phyloP scores from a whole-genome alignment of 2,113 vertebrate species.

The Phoenicopterus ruber region DNA sequence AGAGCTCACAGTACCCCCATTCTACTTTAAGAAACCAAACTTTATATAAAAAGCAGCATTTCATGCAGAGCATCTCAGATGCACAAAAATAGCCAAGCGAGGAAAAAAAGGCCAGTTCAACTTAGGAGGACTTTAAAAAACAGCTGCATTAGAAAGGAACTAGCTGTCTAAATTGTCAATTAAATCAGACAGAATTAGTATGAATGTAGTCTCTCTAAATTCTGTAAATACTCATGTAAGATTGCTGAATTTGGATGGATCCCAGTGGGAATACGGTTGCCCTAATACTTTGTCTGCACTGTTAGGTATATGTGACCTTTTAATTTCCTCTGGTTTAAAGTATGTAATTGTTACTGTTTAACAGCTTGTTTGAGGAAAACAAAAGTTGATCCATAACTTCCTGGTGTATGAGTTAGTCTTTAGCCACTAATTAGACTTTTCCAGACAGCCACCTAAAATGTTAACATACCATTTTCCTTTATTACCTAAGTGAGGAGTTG shows the following conservation, averaged over 20 bases:
- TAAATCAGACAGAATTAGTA: slow-evolving; percentile 25
- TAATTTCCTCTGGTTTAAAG: not conserved
- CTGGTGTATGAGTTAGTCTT: not conserved
- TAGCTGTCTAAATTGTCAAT: not conserved
- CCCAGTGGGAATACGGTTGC: not conserved
- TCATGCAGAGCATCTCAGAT: slow-evolving; percentile 32
- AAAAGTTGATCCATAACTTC: not conserved
- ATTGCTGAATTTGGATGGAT: not conserved
- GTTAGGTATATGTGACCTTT: not conserved
- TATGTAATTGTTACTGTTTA: not conserved
- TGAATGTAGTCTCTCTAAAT: not conserved
- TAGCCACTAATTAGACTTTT: not conserved
- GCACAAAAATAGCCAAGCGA: slow-evolving; percentile 25
- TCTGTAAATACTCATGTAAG: not conserved
- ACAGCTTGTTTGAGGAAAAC: not conserved
- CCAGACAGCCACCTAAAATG: not conserved
- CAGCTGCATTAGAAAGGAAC: slow-evolving; percentile 12
- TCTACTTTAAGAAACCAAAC: slow-evolving; percentile 37
- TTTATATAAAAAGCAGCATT: slow-evolving; percentile 41
- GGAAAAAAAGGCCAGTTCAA: slow-evolving; percentile 34
- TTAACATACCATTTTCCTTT: not conserved
- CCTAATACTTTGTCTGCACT: not conserved
- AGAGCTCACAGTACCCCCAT: not conserved
- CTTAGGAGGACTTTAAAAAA: slow-evolving; percentile 36
- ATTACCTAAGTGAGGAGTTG: not conserved